Evolutionary conservation across 2,888 invertebrate genomes (phyloP).

Genomic region (Gnatocerus cornutus): DNA sequence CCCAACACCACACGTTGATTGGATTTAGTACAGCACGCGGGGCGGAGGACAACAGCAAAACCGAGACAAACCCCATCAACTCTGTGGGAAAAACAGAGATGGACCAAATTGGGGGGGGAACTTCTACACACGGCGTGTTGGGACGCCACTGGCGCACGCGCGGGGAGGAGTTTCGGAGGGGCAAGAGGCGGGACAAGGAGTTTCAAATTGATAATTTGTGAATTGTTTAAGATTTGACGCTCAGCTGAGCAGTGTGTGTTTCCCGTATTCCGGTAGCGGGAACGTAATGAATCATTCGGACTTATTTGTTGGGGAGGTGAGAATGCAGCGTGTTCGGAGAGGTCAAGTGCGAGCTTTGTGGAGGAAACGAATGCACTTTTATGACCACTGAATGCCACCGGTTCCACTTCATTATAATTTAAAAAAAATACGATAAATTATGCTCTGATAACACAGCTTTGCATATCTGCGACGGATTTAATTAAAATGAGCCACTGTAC

Average conservation of each 20-base stretch:
- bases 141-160: slow-evolving; percentile 66
- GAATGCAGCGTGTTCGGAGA: slow-evolving; percentile 1
- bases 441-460: background rate
- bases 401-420: slow-evolving; percentile 1
- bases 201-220: slow-evolving; percentile 71
- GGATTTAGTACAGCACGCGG: slow-evolving; percentile 71
- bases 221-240: slow-evolving; percentile 72
- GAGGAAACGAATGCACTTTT: too few relatives aligned
- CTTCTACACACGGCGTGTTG: slow-evolving; percentile 62
- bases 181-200: slow-evolving; percentile 66
- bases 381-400: too few relatives aligned
- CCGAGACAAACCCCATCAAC: slow-evolving; percentile 48
- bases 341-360: slow-evolving; percentile 10
- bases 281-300: slow-evolving; percentile 61
- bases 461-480: slow-evolving; percentile 4
- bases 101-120: slow-evolving; percentile 62
- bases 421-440: background rate
- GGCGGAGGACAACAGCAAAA: slow-evolving; percentile 55
- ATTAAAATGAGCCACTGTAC: background rate
- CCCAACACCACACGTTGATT: slow-evolving; percentile 75
- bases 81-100: slow-evolving; percentile 58
- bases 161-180: slow-evolving; percentile 68
- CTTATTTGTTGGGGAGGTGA: slow-evolving; percentile 33
- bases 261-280: slow-evolving; percentile 65
- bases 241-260: slow-evolving; percentile 65